These are phyloP conservation scores for Thalassophryne amazonica DNA, from an alignment of 2,797 vertebrate species.

Conservation along the genomic window DNA sequence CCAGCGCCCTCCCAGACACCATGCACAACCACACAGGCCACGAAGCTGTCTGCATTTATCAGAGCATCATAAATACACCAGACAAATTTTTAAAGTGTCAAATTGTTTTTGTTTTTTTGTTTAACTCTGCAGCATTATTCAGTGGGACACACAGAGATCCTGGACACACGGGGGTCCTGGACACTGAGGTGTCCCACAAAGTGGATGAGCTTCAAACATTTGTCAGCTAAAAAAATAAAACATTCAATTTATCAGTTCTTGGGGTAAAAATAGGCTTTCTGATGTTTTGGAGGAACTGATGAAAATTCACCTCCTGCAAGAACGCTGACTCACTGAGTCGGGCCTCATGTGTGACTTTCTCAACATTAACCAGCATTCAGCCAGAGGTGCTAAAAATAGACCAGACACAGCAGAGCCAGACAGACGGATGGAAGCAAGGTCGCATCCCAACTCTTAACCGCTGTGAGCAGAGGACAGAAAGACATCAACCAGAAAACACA, in stretches of 20 bases:
- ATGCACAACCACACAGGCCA: slow-evolving; percentile 12
- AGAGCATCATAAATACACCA: background rate
- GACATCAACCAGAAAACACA: too few species aligned
- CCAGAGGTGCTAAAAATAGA: slow-evolving; percentile 67
- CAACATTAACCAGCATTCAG: slow-evolving; percentile 26
- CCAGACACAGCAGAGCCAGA: slow-evolving; percentile 42
- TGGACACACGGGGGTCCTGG: too few species aligned
- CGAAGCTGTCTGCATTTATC: slow-evolving; percentile 10
- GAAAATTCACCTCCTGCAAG: too few species aligned
- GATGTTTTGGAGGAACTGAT: too few species aligned
- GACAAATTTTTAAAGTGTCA: too few species aligned
- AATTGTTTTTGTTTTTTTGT: too few species aligned
- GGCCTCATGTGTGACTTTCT: slow-evolving; percentile 29
- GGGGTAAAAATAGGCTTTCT: too few species aligned
- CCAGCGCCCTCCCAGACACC: slow-evolving; percentile 30
- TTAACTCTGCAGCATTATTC: too few species aligned
- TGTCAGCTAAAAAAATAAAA: background rate
- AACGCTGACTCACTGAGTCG: slow-evolving; percentile 59
- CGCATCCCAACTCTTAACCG: slow-evolving; percentile 4
- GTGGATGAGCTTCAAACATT: background rate
- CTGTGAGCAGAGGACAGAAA: too few species aligned
- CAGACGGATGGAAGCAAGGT: slow-evolving; percentile 35
- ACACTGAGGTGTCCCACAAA: background rate
- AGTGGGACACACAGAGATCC: too few species aligned
- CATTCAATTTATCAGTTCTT: too few species aligned